Percentiles rank a stretch among this genome's conserved stretches.
Conservation (phyloP, 2,888 invertebrate genomes). For the Agrotis clavis region DNA sequence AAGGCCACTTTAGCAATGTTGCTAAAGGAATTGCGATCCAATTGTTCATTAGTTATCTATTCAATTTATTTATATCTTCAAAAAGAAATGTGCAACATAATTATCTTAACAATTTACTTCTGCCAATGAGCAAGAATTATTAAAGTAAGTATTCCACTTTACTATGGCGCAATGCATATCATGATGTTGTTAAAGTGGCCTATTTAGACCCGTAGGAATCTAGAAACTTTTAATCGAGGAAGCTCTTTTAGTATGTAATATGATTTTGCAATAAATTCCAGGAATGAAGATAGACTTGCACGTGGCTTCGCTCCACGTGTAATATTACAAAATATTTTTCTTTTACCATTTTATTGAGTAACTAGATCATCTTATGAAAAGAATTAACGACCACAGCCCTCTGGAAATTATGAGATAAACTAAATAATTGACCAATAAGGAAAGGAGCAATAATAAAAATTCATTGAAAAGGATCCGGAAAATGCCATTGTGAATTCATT, state of each 20-base stretch:
- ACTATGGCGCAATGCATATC: too few species aligned
- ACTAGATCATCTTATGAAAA: neutral
- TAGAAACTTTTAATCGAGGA: neutral
- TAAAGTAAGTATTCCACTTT: too few species aligned
- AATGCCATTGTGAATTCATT: neutral
- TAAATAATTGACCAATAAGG: neutral
- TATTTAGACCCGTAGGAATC: neutral
- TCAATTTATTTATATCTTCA: too few species aligned
- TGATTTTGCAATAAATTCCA: constrained; percentile 6
- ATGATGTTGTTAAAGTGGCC: too few species aligned
- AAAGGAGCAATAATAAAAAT: neutral
- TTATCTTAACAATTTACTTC: too few species aligned
- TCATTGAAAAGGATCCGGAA: neutral
- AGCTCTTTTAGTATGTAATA: neutral
- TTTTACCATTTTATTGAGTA: neutral
- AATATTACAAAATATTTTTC: constrained; percentile 19
- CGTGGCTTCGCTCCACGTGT: constrained; percentile 37
- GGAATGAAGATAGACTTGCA: constrained; percentile 3
- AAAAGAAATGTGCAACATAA: too few species aligned
- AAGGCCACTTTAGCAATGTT: too few species aligned
- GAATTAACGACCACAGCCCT: neutral
- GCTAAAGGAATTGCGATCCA: too few species aligned
- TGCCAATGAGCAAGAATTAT: too few species aligned
- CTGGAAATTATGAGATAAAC: too few species aligned
- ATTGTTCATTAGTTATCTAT: too few species aligned